Percentiles rank a stretch among this genome's conserved stretches.
Conservation (phyloP, 2,888 invertebrate species). For the Yponomeuta sedellus region DNA sequence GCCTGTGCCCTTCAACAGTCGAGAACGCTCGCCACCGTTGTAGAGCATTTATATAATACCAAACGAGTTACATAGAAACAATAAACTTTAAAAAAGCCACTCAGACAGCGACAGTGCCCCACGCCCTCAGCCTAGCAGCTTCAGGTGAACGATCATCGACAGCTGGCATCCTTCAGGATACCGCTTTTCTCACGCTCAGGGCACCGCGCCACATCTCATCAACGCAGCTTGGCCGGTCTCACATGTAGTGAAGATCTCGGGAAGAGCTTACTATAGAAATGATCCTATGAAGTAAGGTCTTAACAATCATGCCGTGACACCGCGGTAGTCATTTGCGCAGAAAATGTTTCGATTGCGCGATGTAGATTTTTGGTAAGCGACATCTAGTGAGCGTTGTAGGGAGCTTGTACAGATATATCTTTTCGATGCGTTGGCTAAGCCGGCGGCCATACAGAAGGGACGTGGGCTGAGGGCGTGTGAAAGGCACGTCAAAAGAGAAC, state of each 20-base stretch:
- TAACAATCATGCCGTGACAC: not conserved
- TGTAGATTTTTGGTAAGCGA: constrained; percentile 2
- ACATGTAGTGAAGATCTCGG: constrained; percentile 26
- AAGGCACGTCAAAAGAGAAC: too few relatives aligned
- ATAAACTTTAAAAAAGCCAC: too few relatives aligned
- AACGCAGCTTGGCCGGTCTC: constrained; percentile 27
- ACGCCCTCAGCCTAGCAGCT: constrained; percentile 22
- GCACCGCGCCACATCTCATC: constrained; percentile 33
- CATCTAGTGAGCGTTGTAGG: constrained; percentile 6
- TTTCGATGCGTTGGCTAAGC: too few relatives aligned
- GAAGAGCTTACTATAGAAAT: constrained; percentile 34
- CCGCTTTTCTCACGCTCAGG: constrained; percentile 33
- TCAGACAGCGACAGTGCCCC: constrained; percentile 29
- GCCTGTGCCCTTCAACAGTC: too few relatives aligned
- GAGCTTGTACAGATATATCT: not conserved
- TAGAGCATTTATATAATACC: too few relatives aligned
- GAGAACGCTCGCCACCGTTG: too few relatives aligned
- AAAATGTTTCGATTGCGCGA: constrained; percentile 8
- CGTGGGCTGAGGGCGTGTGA: too few relatives aligned
- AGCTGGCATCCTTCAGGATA: constrained; percentile 23
- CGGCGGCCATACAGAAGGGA: too few relatives aligned
- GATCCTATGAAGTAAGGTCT: constrained; percentile 35
- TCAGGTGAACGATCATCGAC: constrained; percentile 35
- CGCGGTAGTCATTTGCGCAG: not conserved
- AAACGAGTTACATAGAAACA: too few relatives aligned